A percentile compares a stretch with the other conserved stretches of the same genome.
Evolutionary conservation across 2,797 vertebrate genomes (phyloP).

Genomic region (Dallia pectoralis): DNA sequence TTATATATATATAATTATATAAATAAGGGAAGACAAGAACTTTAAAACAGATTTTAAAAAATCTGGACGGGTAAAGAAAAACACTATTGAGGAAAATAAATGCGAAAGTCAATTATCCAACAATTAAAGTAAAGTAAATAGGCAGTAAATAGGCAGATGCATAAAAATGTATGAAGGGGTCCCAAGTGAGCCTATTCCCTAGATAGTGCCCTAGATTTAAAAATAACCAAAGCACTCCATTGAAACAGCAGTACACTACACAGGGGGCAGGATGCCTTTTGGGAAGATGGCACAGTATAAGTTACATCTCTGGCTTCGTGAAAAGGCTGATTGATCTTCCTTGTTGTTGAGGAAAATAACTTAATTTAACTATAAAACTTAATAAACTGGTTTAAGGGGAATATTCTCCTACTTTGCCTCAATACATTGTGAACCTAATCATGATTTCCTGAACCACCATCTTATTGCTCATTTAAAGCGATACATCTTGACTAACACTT

Average conservation of each 20-base stretch:
- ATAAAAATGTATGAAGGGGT: neutral
- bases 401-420: neutral
- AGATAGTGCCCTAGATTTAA: neutral
- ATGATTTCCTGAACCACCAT: neutral
- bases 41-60: neutral
- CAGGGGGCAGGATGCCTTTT: neutral
- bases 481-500: too few relatives aligned
- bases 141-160: too few relatives aligned
- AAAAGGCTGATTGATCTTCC: slow-evolving; percentile 8
- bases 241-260: too few relatives aligned
- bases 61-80: neutral
- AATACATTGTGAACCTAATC: neutral
- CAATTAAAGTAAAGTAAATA: too few relatives aligned
- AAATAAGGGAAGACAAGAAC: neutral
- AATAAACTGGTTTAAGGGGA: neutral
- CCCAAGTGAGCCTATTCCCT: neutral
- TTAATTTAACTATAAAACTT: slow-evolving; percentile 3
- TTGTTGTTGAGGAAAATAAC: slow-evolving; percentile 8
- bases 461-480: neutral
- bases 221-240: neutral
- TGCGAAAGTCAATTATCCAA: neutral
- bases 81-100: neutral
- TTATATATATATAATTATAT: neutral
- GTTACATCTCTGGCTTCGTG: slow-evolving; percentile 13
- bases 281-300: neutral